Conservation (phyloP, 2,797 vertebrate species). For the Cichlasoma orientale region DNA sequence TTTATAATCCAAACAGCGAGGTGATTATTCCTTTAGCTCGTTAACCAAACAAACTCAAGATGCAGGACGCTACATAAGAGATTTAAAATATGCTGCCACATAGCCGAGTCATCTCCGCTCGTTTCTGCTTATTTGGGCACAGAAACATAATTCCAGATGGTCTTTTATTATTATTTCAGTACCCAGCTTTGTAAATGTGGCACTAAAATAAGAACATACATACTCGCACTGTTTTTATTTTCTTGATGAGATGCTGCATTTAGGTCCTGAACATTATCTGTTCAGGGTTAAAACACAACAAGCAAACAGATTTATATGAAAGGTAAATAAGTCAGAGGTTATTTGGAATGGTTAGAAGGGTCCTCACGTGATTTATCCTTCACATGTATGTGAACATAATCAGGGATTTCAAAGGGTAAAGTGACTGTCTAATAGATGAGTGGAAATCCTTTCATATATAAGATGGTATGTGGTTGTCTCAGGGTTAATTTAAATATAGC, state of each 20-base stretch:
- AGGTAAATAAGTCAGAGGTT: background rate
- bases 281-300: background rate
- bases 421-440: too few species aligned
- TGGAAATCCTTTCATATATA: background rate
- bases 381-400: background rate
- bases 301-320: background rate
- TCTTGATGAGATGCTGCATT: background rate
- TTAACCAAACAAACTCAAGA: background rate
- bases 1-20: background rate
- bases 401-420: background rate
- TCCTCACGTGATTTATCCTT: background rate
- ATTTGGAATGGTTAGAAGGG: too few species aligned
- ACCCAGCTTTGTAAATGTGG: background rate
- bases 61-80: background rate
- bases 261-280: background rate
- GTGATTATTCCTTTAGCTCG: background rate
- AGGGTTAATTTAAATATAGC: too few species aligned
- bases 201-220: background rate
- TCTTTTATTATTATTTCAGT: background rate
- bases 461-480: background rate
- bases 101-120: rapidly evolving
- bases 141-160: background rate
- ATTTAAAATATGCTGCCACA: too few species aligned
- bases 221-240: background rate
- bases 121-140: background rate